Conservation (phyloP, 2,797 vertebrate species). For the Acrossocheilus wenchowensis region DNA sequence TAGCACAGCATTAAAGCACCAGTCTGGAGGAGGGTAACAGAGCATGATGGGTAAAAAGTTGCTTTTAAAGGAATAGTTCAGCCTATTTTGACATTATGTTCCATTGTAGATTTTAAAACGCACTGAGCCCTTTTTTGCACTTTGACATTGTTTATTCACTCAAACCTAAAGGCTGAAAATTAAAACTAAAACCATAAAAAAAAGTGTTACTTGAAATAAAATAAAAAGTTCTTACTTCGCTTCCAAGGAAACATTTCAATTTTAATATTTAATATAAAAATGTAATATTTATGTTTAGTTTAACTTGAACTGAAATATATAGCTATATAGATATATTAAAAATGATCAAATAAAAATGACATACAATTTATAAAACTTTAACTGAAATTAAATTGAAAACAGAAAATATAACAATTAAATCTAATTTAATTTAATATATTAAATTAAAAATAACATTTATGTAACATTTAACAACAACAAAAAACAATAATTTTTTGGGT, state of each 20-base stretch:
- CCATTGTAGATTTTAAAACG: no score
- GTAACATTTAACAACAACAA: background rate
- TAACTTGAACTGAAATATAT: background rate
- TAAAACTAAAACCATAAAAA: background rate
- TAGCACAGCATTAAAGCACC: slow-evolving; percentile 18
- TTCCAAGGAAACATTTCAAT: background rate
- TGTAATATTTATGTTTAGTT: background rate
- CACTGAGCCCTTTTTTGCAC: background rate
- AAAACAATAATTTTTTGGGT: background rate
- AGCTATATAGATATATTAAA: background rate
- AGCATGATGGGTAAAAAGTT: slow-evolving; percentile 17
- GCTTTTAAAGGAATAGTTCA: background rate
- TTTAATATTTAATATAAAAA: background rate
- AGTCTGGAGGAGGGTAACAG: background rate
- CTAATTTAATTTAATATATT: background rate
- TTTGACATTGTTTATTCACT: background rate
- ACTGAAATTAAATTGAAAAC: no score
- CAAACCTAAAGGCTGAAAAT: background rate
- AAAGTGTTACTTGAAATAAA: background rate
- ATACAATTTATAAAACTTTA: background rate
- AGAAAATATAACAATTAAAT: no score
- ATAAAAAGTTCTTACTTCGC: background rate
- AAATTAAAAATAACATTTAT: background rate
- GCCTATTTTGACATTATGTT: background rate
- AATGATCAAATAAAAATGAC: background rate